A percentile compares a stretch with the other conserved stretches of the same genome.
Conservation (phyloP, 2,113 vertebrate genomes). For the Thunnus maccoyii region DNA sequence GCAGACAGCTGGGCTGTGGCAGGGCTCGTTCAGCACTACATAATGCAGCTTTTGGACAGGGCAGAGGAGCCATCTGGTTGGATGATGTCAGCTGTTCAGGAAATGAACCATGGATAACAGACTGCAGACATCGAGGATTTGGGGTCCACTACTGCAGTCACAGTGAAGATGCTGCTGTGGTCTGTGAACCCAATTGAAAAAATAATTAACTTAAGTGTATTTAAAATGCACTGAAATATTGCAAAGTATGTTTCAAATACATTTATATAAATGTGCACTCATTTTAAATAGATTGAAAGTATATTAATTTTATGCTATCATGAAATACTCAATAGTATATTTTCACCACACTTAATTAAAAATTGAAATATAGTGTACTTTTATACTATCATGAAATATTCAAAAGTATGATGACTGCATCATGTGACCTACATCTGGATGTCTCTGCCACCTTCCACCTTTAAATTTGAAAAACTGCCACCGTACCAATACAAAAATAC, state of each 20-base stretch:
- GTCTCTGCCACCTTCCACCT: no score
- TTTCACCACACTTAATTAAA: no score
- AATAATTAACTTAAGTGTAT: background rate
- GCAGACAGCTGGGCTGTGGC: slow-evolving; percentile 68
- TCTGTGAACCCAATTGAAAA: slow-evolving; percentile 28
- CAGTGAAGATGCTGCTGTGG: slow-evolving; percentile 1
- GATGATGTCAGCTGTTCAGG: slow-evolving; percentile 53
- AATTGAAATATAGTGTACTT: no score
- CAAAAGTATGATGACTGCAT: no score
- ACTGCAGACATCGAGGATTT: slow-evolving; percentile 50
- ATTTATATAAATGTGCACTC: no score
- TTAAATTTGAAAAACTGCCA: no score
- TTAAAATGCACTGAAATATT: background rate
- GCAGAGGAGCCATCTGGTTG: slow-evolving; percentile 71
- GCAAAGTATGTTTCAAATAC: background rate
- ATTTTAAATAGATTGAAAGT: no score
- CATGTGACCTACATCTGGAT: no score
- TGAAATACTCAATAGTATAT: no score
- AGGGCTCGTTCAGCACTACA: background rate
- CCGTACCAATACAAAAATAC: no score
- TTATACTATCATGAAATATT: no score
- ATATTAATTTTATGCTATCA: no score
- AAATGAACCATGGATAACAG: slow-evolving; percentile 30
- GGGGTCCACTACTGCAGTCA: slow-evolving; percentile 53
- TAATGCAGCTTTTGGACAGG: slow-evolving; percentile 49